These are phyloP conservation scores for Leucoraja ocellata DNA, from an alignment of 2,797 vertebrate species.

Conservation along the genomic window DNA sequence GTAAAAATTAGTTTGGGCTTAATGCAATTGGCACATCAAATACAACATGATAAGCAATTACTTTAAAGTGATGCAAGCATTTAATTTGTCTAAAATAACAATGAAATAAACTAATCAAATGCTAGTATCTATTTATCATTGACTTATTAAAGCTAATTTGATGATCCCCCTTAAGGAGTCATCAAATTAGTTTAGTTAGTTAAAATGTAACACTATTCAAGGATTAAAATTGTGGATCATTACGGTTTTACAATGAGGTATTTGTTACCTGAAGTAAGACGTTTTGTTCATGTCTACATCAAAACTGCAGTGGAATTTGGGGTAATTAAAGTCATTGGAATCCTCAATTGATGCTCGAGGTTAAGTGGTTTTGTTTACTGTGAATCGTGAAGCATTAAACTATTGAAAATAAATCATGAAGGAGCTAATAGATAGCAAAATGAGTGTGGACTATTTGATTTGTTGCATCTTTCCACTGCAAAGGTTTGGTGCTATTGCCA, in stretches of 20 bases:
- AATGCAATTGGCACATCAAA: neutral
- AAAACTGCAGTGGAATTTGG: constrained; percentile 17
- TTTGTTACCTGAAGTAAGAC: neutral
- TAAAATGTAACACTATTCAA: neutral
- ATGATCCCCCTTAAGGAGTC: neutral
- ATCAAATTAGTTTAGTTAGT: neutral
- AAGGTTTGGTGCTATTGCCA: neutral
- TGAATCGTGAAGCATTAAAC: constrained; percentile 6
- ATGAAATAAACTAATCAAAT: neutral
- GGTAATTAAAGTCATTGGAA: neutral
- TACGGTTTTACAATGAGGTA: neutral
- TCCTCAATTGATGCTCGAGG: constrained; percentile 30
- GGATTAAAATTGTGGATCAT: neutral
- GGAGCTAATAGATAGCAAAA: neutral
- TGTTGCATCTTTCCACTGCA: neutral
- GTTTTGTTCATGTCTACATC: neutral
- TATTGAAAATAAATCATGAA: constrained; percentile 36
- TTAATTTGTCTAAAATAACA: neutral
- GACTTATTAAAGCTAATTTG: neutral
- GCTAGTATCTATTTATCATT: neutral
- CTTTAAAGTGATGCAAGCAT: neutral
- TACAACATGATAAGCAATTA: neutral
- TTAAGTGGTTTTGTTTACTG: constrained; percentile 1
- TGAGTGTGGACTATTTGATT: constrained; percentile 4
- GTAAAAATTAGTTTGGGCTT: neutral